A percentile compares a stretch with the other conserved stretches of the same genome.
These are phyloP conservation scores for Listronotus bonariensis DNA, from an alignment of 1,140 invertebrate genomes.

Conservation along the genomic window DNA sequence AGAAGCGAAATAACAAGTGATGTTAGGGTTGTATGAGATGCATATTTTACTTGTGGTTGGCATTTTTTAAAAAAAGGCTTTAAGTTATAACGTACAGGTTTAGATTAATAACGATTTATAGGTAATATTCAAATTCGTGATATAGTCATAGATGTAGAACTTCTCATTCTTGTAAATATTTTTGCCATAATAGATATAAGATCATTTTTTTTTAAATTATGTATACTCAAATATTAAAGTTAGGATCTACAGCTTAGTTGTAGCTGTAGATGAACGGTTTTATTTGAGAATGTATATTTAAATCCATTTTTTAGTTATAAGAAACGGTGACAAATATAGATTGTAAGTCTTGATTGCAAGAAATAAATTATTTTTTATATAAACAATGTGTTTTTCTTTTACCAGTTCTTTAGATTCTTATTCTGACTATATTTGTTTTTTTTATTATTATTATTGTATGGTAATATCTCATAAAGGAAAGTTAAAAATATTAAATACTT, in stretches of 20 bases:
- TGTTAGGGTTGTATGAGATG: slow-evolving; percentile 10
- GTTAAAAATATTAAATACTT: too few species aligned
- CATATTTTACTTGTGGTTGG: slow-evolving; percentile 22
- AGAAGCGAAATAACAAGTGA: slow-evolving; percentile 19
- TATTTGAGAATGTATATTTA: not conserved
- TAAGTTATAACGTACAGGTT: slow-evolving; percentile 15
- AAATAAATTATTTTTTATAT: slow-evolving; percentile 63
- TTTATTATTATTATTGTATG: too few species aligned
- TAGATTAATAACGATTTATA: slow-evolving; percentile 17
- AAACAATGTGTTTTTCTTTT: slow-evolving; percentile 69
- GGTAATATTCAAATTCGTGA: slow-evolving; percentile 36
- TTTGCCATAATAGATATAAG: too few species aligned
- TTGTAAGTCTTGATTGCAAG: slow-evolving; percentile 63
- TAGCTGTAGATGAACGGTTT: too few species aligned
- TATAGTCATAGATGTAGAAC: not conserved
- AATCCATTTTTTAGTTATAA: slow-evolving; percentile 59
- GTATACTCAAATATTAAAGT: not conserved
- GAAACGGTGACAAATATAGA: slow-evolving; percentile 78
- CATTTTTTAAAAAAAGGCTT: not conserved
- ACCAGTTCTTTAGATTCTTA: too few species aligned
- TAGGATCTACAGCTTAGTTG: too few species aligned
- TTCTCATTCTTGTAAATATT: too few species aligned
- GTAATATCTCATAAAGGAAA: too few species aligned
- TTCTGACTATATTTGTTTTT: too few species aligned
- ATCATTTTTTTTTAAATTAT: slow-evolving; percentile 1